A percentile compares a stretch with the other conserved stretches of the same genome.
These are phyloP conservation scores for Philereme transversata DNA, from an alignment of 2,888 invertebrate species.

Conservation along the genomic window DNA sequence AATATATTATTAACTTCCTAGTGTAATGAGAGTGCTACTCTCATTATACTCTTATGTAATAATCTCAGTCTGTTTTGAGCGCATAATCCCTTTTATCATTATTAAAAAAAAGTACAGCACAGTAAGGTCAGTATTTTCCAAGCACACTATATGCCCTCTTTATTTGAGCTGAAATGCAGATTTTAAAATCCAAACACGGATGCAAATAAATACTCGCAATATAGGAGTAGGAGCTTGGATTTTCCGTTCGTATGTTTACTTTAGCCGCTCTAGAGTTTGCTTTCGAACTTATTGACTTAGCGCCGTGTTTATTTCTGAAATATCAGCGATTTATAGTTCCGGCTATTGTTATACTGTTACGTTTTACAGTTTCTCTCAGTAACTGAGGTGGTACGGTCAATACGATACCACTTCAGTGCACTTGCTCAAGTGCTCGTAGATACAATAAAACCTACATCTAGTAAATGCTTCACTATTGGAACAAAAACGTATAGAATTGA, in stretches of 20 bases:
- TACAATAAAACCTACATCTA: too few relatives aligned
- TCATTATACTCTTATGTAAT: too few relatives aligned
- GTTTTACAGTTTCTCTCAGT: background rate
- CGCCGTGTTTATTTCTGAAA: slow-evolving; percentile 42
- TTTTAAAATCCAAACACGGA: slow-evolving; percentile 39
- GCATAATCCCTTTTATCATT: slow-evolving; percentile 1
- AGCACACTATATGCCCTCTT: slow-evolving; percentile 2
- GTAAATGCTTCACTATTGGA: too few relatives aligned
- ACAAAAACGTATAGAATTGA: too few relatives aligned
- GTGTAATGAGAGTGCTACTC: too few relatives aligned
- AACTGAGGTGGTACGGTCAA: too few relatives aligned
- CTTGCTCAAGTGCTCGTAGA: too few relatives aligned
- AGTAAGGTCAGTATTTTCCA: slow-evolving; percentile 1
- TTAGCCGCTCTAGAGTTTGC: slow-evolving; percentile 46
- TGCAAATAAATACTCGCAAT: slow-evolving; percentile 43
- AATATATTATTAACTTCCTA: too few relatives aligned
- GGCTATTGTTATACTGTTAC: slow-evolving; percentile 17
- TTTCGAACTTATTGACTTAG: slow-evolving; percentile 46
- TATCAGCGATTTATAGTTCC: slow-evolving; percentile 24
- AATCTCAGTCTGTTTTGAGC: background rate
- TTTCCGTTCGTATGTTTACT: slow-evolving; percentile 43
- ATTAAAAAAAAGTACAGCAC: slow-evolving; percentile 6
- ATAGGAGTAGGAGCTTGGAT: slow-evolving; percentile 46
- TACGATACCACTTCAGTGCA: too few relatives aligned
- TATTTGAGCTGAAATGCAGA: slow-evolving; percentile 24